Evolutionary conservation across 2,113 vertebrate genomes (phyloP).

Genomic region (Thamnaconus septentrionalis): DNA sequence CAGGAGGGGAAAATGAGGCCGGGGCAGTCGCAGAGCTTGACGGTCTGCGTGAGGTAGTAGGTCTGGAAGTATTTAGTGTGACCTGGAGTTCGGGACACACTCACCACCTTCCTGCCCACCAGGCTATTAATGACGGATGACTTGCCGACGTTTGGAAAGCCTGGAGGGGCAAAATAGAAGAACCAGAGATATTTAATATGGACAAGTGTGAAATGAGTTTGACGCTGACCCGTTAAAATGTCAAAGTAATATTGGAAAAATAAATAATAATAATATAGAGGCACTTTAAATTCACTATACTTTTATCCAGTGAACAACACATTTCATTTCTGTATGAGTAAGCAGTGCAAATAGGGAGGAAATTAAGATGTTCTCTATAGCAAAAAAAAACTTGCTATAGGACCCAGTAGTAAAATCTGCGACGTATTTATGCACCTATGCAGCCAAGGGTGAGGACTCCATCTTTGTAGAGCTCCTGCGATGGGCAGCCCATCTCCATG

Average conservation of each 20-base stretch:
- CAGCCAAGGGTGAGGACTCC: constrained; percentile 89
- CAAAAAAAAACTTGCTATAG: neutral
- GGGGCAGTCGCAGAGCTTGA: constrained; percentile 91
- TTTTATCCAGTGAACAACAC: too few species aligned
- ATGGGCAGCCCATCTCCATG: constrained; percentile 75
- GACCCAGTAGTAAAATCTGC: neutral
- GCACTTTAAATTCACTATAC: too few species aligned
- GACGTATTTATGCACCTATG: constrained; percentile 71
- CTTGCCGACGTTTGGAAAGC: constrained; percentile 91
- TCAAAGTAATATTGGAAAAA: too few species aligned
- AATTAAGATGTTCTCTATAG: neutral
- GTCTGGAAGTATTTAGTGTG: constrained; percentile 97
- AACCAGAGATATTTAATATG: neutral
- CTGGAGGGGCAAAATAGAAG: constrained; percentile 55
- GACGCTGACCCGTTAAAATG: too few species aligned
- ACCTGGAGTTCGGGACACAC: constrained; percentile 90
- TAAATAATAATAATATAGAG: too few species aligned
- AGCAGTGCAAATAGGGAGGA: too few species aligned
- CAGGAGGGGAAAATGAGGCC: constrained; percentile 89
- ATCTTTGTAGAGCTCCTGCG: constrained; percentile 86
- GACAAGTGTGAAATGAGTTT: neutral
- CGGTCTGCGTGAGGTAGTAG: constrained; percentile 88
- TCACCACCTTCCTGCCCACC: constrained; percentile 89
- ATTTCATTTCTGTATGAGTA: too few species aligned
- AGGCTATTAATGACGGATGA: constrained; percentile 90